Conservation (phyloP, 92 coral and sea anemone species). For the Epizoanthus ramosus region DNA sequence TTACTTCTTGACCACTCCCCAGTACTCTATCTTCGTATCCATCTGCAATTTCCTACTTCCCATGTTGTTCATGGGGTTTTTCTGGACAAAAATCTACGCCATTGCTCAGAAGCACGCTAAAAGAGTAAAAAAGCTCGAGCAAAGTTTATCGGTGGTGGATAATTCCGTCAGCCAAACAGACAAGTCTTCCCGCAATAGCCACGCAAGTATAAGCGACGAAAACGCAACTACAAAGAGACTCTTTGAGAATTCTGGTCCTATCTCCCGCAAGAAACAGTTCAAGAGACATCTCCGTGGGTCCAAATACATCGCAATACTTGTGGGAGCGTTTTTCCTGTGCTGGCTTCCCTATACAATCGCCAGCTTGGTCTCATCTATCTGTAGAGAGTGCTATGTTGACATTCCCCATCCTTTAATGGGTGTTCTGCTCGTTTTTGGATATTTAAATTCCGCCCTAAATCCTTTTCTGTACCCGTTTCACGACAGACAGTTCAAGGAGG, state of each 20-base stretch:
- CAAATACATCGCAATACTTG: conserved; percentile 83
- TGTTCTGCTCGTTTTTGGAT: conserved; percentile 61
- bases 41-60: conserved; percentile 76
- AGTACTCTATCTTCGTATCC: conserved; percentile 62
- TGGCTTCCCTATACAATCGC: conserved; percentile 72
- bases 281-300: conserved; percentile 78
- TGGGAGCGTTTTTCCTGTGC: conserved; percentile 76
- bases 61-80: conserved; percentile 78
- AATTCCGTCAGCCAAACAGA: conserved; percentile 63
- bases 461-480: conserved; percentile 87
- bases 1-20: conserved; percentile 26
- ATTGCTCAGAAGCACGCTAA: conserved; percentile 76
- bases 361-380: conserved; percentile 59
- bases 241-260: conserved; percentile 18
- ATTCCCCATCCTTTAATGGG: conserved; percentile 36
- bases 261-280: conserved; percentile 55
- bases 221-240: conserved; percentile 39
- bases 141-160: conserved; percentile 67
- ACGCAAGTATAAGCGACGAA: conserved; percentile 45
- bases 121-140: conserved; percentile 70
- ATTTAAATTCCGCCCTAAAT: conserved; percentile 80
- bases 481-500: conserved; percentile 86
- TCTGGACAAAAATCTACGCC: conserved; percentile 73
- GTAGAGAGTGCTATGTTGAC: conserved; percentile 32
- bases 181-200: conserved; percentile 67